A percentile compares a stretch with the other conserved stretches of the same genome.
Evolutionary conservation across 2,888 invertebrate genomes (phyloP).

Genomic region (Rhopalosiphum nymphaeae): DNA sequence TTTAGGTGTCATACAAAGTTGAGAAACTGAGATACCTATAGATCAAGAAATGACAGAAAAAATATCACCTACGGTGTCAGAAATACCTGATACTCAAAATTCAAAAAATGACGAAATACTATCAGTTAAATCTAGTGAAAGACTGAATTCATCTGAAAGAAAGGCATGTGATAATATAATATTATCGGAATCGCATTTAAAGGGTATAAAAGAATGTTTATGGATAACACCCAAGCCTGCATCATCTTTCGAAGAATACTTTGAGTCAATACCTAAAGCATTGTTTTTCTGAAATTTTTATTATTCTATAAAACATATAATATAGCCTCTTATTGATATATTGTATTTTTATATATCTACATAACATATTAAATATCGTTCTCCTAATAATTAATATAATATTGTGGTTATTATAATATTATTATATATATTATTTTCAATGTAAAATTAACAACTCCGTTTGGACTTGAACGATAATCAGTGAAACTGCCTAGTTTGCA

Average conservation of each 20-base stretch:
- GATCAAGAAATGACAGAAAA: not conserved
- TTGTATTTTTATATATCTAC: not conserved
- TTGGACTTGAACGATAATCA: not conserved
- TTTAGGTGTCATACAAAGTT: not conserved
- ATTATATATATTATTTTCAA: not conserved
- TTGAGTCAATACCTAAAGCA: not conserved
- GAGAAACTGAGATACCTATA: not conserved
- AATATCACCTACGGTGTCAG: not conserved
- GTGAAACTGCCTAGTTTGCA: not conserved
- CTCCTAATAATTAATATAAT: not conserved
- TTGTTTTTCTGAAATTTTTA: not conserved
- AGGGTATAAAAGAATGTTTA: not conserved
- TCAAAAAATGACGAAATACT: not conserved
- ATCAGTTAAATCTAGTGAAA: not conserved
- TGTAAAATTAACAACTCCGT: not conserved
- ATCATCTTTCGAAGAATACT: not conserved
- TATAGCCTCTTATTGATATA: not conserved
- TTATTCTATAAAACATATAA: not conserved
- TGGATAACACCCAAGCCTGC: slow-evolving; percentile 31
- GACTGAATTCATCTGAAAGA: not conserved
- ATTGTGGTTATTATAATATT: not conserved
- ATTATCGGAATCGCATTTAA: not conserved
- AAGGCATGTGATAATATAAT: not conserved
- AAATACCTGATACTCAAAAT: not conserved
- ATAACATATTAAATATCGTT: not conserved